A percentile compares a stretch with the other conserved stretches of the same genome.
Conservation (phyloP, 2,797 vertebrate genomes). For the Cyclura pinguis region DNA sequence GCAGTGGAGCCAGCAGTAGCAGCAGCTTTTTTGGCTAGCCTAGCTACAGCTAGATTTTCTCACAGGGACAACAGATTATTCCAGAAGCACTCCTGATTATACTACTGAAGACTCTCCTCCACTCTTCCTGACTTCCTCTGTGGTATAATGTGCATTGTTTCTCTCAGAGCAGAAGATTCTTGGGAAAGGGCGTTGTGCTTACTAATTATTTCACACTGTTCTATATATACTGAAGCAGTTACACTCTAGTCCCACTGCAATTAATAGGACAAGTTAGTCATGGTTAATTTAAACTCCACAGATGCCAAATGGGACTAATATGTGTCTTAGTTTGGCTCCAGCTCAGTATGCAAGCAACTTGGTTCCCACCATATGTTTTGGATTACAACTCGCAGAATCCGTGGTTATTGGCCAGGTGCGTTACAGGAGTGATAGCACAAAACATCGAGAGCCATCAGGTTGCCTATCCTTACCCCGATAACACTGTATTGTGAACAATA, state of each 20-base stretch:
- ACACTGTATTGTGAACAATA: background rate
- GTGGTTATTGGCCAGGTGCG: background rate
- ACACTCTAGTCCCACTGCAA: no score
- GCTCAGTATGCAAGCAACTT: background rate
- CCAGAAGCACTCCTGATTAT: background rate
- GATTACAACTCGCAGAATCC: background rate
- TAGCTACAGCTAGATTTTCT: background rate
- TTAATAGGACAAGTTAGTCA: no score
- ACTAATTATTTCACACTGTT: background rate
- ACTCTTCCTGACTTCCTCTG: background rate
- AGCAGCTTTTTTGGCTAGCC: background rate
- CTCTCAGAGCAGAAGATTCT: background rate
- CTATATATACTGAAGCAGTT: background rate
- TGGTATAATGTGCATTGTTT: background rate
- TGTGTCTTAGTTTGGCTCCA: no score
- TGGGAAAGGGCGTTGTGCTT: background rate
- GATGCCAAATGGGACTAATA: no score
- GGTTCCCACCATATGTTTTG: background rate
- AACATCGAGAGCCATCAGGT: background rate
- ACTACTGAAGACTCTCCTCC: background rate
- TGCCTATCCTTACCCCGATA: background rate
- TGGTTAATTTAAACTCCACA: background rate
- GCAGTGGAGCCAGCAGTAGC: no score
- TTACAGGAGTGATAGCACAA: background rate
- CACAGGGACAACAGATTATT: background rate